Percentiles rank a stretch among this genome's conserved stretches.
Evolutionary conservation across 2,113 vertebrate species (phyloP).

Genomic region (Vulpes vulpes): DNA sequence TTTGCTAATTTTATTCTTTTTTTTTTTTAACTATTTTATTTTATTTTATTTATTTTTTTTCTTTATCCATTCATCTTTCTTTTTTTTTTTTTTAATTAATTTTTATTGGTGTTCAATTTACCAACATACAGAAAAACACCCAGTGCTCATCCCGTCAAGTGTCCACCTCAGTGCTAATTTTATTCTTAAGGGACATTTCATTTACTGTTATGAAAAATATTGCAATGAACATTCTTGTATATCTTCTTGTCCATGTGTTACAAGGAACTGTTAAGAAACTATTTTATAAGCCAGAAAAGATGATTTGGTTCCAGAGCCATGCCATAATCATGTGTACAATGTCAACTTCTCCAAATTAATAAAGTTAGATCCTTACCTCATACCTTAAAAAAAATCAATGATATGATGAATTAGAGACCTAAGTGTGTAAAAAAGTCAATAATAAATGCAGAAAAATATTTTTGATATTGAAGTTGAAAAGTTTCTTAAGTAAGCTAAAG

Average conservation of each 20-base stretch:
- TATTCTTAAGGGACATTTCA: background rate
- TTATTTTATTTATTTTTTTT: too few species aligned
- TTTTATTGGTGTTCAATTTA: too few species aligned
- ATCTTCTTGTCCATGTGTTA: background rate
- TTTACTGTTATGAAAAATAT: background rate
- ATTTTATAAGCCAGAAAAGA: background rate
- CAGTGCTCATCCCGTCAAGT: too few species aligned
- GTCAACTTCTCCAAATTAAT: background rate
- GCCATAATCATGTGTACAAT: background rate
- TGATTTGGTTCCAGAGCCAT: background rate
- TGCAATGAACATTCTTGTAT: background rate
- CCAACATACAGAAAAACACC: too few species aligned
- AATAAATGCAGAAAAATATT: constrained; percentile 3
- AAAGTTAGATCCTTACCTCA: background rate
- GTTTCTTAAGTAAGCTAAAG: background rate
- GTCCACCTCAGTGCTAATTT: too few species aligned
- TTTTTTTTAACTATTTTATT: too few species aligned
- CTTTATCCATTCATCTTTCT: too few species aligned
- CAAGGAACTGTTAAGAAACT: background rate
- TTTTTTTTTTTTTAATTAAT: too few species aligned
- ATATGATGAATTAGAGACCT: background rate
- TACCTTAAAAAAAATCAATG: background rate
- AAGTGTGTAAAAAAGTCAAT: background rate
- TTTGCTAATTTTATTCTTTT: background rate
- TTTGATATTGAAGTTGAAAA: background rate